These are phyloP conservation scores for Phaonia tiefii DNA, from an alignment of 2,888 invertebrate genomes.

Conservation along the genomic window DNA sequence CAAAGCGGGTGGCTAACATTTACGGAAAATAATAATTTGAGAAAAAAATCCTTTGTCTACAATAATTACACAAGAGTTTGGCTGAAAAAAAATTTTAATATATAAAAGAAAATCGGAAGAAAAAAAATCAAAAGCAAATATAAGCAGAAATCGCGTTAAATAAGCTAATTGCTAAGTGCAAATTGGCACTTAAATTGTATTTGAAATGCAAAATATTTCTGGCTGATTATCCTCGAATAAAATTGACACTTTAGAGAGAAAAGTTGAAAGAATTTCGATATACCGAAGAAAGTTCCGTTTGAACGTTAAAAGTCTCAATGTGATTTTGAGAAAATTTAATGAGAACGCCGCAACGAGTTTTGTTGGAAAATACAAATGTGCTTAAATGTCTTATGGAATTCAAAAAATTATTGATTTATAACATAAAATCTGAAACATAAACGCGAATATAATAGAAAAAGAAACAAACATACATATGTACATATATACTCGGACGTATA, in stretches of 20 bases:
- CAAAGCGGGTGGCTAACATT: constrained; percentile 61
- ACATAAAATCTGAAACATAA: constrained; percentile 67
- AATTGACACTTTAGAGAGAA: too few relatives aligned
- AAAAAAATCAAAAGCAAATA: constrained; percentile 19
- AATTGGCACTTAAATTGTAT: too few relatives aligned
- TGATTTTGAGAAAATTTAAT: too few relatives aligned
- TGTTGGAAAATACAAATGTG: too few relatives aligned
- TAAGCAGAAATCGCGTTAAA: neutral
- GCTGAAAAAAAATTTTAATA: constrained; percentile 31
- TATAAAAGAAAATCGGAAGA: constrained; percentile 49
- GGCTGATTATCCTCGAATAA: too few relatives aligned
- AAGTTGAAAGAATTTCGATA: too few relatives aligned
- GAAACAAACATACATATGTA: too few relatives aligned
- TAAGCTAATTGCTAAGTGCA: too few relatives aligned
- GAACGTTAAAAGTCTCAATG: neutral
- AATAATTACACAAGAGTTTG: constrained; percentile 70
- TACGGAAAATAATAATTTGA: neutral
- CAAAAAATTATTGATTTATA: constrained; percentile 69
- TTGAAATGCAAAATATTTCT: too few relatives aligned
- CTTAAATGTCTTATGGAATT: constrained; percentile 26
- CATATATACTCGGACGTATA: too few relatives aligned
- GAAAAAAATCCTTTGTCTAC: constrained; percentile 55
- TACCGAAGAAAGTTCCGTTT: too few relatives aligned
- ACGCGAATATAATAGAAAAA: neutral
- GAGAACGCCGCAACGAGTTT: too few relatives aligned